Base-by-base conservation (phyloP, 2,888 invertebrate species). In the Penaeus monodon region DNA sequence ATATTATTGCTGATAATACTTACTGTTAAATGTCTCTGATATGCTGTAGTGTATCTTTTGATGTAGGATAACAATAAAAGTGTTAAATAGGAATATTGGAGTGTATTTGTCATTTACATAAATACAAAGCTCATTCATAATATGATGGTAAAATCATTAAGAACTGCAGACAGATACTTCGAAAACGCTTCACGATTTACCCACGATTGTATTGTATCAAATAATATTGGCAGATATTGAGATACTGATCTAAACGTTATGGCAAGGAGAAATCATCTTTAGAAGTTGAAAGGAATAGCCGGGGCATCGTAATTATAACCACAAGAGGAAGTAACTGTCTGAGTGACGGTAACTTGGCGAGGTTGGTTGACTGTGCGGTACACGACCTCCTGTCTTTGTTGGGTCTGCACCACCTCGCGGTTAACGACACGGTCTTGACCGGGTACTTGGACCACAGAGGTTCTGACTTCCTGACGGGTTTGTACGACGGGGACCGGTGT, bases 261-360 rank as follows among this genome's bases (percentile, higher is more conserved):
- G 57, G 57, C 57, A 57, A 57, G 20, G 17, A 57, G 57, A 57
- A 57, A 57, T 57, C 57, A 57, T 57, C 57, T 57, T 81, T 66
- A 65, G 33, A 84, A 78, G 80, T 80, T 86, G 82, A 89, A 87
- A 10, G 85, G 85, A 38, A 80, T 29, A 0, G 82, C 57, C 8
- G 89, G 89, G 17, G 57, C 73, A 29, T 87, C 81, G 68, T 89
- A 89, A 78, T 89, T 89, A 73, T 89, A 89, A 20, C 89, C 76
- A 49, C 88, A 88, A 27, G 87, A 70, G 14, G 63, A 83, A 17
- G 84, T 86, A 73, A 89, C 77, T 27, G 87, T 87, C 65, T 70
- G 49, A 29, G 89, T 89, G 70, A 87, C 84, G 63, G 87, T 87
- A 49, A 84, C 85, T 38, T 82, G 86, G 70, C 66, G 81, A 44